These are phyloP conservation scores for Eulemur rubriventer DNA, from an alignment of 2,797 vertebrate species.

Conservation along the genomic window DNA sequence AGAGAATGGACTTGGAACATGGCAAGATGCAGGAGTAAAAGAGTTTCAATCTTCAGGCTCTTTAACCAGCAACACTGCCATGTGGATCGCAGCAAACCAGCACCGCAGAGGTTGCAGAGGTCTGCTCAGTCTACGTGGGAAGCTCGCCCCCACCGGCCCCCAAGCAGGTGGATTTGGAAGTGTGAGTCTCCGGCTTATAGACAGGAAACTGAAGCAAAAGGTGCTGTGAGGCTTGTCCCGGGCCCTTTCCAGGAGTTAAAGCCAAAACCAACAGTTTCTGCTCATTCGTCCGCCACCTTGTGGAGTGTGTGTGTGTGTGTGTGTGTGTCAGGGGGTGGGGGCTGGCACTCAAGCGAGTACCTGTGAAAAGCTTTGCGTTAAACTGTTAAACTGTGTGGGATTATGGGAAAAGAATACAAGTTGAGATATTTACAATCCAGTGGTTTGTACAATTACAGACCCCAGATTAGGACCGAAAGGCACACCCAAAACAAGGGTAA, in stretches of 20 bases:
- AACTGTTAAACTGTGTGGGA: background rate
- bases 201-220: fast-evolving
- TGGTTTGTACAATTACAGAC: background rate
- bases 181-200: background rate
- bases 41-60: background rate
- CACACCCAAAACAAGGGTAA: no score
- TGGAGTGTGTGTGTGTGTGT: background rate
- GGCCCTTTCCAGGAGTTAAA: fast-evolving
- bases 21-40: background rate
- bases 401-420: background rate
- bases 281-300: no score
- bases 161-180: background rate
- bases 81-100: background rate
- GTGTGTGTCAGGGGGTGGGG: no score
- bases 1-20: background rate
- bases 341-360: background rate
- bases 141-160: no score
- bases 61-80: background rate
- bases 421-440: background rate
- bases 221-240: fast-evolving
- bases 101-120: no score
- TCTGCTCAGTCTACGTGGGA: fast-evolving
- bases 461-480: no score
- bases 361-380: background rate
- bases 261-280: background rate